phyloP scores from a whole-genome alignment of 2,113 vertebrate genomes.

The Phalacrocorax brasilianus region DNA sequence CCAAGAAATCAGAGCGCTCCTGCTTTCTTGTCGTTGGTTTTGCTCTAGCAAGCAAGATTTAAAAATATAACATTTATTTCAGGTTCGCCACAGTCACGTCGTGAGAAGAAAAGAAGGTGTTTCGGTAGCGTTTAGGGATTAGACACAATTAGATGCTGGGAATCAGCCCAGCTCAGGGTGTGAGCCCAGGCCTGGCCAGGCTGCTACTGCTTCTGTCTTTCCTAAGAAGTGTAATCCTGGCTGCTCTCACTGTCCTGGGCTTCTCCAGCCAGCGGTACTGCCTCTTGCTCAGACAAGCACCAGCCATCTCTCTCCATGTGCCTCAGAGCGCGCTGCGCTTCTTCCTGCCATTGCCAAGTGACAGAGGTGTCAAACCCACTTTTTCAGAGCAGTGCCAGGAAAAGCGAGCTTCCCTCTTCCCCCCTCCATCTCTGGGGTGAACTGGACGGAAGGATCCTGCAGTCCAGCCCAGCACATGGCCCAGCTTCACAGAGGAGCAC shows the following conservation, averaged over 20 bases:
- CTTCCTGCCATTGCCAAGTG: background rate
- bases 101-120: background rate
- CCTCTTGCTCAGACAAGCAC: background rate
- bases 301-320: background rate
- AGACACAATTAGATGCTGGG: background rate
- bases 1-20: background rate
- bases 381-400: background rate
- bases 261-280: background rate
- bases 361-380: background rate
- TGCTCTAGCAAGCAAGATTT: background rate
- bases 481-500: background rate
- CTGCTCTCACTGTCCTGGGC: background rate
- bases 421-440: background rate
- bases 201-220: background rate
- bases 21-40: background rate
- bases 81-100: background rate
- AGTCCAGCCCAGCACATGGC: background rate
- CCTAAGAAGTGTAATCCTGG: background rate
- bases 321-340: background rate
- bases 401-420: background rate
- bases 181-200: background rate
- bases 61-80: background rate
- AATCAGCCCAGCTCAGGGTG: background rate
- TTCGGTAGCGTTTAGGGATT: conserved; percentile 12
- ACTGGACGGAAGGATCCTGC: background rate